Base-by-base conservation (phyloP, 2,113 vertebrate species). In the Hydrochoerus hydrochaeris region DNA sequence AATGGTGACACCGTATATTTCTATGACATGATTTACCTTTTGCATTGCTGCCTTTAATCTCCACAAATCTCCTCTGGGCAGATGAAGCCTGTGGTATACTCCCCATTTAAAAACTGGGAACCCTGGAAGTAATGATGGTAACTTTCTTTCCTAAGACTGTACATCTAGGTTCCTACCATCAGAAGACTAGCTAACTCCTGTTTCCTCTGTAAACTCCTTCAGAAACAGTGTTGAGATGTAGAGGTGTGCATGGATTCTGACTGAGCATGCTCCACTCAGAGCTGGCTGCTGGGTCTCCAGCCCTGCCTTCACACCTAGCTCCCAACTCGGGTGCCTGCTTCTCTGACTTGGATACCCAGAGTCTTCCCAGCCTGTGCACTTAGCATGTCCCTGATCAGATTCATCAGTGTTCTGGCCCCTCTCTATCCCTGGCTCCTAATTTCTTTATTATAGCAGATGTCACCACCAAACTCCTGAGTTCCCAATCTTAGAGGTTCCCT, bases 91-190 rank as follows among this genome's bases (percentile, higher is more conserved):
- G n/a, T 90, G 22, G 19, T 85, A 8, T 82, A 69, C 83, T 92
- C 52, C 57, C 83, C 54, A n/a, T 41, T 89, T 49, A 85, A 88
- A 90, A 83, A 78, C 32, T 82, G 52, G 52, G 22, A 82, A 54
- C 38, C 13, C 57, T 94, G 49, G 77, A 96, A 96, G 90, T 22
- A 78, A 32, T 67, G 71, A 88, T 19, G 54, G 85, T 95, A 71
- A 75, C 58, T 86, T 77, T 93, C 20, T 71, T 96, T 46, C 52
- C 65, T 73, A 80, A 85, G 57, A 41, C 83, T 54, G 44, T 88
- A 81, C n/a, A 80, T 91, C 86, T 84, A n/a, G 24, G 38, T 83
- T 85, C 58, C 38, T 41, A 81, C 57, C 2, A 16, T 32, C 8
- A 84, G 67, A 88, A 94, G 38, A 92, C 49, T 65, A 60, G 75